Base-by-base conservation (phyloP, 2,888 invertebrate genomes). In the Rhimphoctona megacephalus region DNA sequence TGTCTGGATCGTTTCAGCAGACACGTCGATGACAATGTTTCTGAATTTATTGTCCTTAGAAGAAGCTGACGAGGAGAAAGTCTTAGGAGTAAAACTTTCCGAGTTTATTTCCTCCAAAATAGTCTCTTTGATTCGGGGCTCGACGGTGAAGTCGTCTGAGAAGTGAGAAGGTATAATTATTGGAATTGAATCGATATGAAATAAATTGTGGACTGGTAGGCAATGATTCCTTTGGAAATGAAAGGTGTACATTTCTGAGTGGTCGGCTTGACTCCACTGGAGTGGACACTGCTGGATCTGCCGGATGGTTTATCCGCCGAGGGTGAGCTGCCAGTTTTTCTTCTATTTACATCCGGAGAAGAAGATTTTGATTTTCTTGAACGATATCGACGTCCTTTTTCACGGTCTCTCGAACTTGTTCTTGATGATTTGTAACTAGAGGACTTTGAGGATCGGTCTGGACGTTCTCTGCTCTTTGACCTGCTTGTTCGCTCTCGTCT, bases 1-100 rank as follows among this genome's bases (percentile, higher is more conserved):
- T 19, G 97, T 95, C 89, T 96, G 96, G 72, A 97, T 96, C 33
- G 97, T 97, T 90, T 97, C 96, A 1, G 96, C 95, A 89, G 96
- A 96, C 79, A 97, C 95, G 92, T 97, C 97, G 86, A 97, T 97
- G 0, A 97, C 96, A 89, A 97, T 97, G 92, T 96, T 97, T 89
- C 96, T 96, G 5, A 96, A 95, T 54, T 96, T 95, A 89, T 96
- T 97, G 88, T 97, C 96, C 22, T 74, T 39, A 33, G 88, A 91
- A 88, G 94, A 95, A 49, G 95, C 95, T 0, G 96, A 95, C 1
- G 95, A 95, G 33, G 90, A 92, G 90, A 95, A 95, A 85, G 94
- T 91, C 88, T 96, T 96, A 0, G 95, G 96, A 14, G 95, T 95
- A 93, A 97, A 97, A 19, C 95, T 95, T 85, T 97, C 97, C 85